These are phyloP conservation scores for Maniola jurtina DNA, from an alignment of 1,140 invertebrate species.

Conservation along the genomic window DNA sequence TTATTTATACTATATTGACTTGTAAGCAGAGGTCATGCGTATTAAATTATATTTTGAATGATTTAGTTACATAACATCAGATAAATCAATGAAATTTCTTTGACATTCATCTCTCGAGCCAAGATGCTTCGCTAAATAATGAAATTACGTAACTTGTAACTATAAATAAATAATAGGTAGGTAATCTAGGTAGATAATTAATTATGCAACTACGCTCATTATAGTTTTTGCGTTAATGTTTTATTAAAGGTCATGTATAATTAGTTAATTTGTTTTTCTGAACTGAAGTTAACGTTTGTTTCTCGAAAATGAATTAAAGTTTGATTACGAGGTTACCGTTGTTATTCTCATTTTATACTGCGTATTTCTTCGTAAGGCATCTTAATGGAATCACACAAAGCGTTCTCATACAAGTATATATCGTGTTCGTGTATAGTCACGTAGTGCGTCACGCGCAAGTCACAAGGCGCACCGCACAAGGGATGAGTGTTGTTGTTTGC, in stretches of 20 bases:
- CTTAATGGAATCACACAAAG: slow-evolving; percentile 2
- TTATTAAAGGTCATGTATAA: neutral
- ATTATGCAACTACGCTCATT: neutral
- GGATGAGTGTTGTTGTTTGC: slow-evolving; percentile 27
- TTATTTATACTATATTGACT: slow-evolving; percentile 30
- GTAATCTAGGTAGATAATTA: neutral
- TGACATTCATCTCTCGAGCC: slow-evolving; percentile 13
- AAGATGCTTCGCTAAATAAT: neutral
- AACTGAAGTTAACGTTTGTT: neutral
- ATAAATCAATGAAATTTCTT: slow-evolving; percentile 24
- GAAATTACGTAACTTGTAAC: neutral
- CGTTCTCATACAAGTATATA: neutral
- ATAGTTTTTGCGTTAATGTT: neutral
- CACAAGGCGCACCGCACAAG: slow-evolving; percentile 7
- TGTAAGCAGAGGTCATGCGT: slow-evolving; percentile 28
- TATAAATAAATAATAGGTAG: no score
- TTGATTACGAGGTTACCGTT: neutral
- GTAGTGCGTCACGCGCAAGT: slow-evolving; percentile 11
- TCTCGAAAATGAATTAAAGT: neutral
- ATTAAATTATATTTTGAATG: slow-evolving; percentile 21
- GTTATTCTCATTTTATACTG: neutral
- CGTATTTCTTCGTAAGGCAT: neutral
- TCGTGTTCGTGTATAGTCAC: neutral
- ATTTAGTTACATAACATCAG: slow-evolving; percentile 27
- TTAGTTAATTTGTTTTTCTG: neutral